phyloP scores from a whole-genome alignment of 1,140 invertebrate genomes.

The Ostrea denselamellosa region DNA sequence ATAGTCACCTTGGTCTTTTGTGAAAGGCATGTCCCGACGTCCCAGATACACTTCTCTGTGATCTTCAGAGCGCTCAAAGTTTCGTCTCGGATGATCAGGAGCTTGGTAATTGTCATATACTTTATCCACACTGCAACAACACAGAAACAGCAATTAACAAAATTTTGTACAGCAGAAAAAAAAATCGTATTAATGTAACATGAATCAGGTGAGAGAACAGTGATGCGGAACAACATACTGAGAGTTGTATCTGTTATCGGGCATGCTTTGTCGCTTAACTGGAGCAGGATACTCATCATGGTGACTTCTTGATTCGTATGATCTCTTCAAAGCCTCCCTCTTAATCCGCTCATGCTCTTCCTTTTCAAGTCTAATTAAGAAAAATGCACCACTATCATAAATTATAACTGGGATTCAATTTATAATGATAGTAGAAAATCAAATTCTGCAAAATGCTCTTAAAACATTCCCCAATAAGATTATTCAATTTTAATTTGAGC shows the following conservation, averaged over 20 bases:
- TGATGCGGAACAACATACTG: background rate
- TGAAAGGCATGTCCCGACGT: background rate
- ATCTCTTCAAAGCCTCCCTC: background rate
- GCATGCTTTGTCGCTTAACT: background rate
- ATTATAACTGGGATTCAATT: background rate
- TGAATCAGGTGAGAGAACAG: no score
- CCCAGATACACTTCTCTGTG: slow-evolving; percentile 1
- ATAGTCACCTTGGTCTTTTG: background rate
- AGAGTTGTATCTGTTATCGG: slow-evolving; percentile 18
- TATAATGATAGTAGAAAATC: background rate
- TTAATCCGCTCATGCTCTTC: slow-evolving; percentile 1
- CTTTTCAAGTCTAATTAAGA: slow-evolving; percentile 3
- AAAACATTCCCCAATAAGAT: background rate
- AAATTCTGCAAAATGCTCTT: background rate
- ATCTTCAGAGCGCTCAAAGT: background rate
- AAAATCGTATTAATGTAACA: no score
- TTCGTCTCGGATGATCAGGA: background rate
- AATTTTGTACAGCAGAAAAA: background rate
- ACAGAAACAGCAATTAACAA: background rate
- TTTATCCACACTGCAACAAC: background rate
- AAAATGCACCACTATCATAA: background rate
- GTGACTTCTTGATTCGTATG: background rate
- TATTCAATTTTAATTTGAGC: background rate
- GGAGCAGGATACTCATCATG: background rate
- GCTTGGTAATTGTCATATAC: background rate